phyloP scores from a whole-genome alignment of 2,888 invertebrate species.

The Dryococelus australis region DNA sequence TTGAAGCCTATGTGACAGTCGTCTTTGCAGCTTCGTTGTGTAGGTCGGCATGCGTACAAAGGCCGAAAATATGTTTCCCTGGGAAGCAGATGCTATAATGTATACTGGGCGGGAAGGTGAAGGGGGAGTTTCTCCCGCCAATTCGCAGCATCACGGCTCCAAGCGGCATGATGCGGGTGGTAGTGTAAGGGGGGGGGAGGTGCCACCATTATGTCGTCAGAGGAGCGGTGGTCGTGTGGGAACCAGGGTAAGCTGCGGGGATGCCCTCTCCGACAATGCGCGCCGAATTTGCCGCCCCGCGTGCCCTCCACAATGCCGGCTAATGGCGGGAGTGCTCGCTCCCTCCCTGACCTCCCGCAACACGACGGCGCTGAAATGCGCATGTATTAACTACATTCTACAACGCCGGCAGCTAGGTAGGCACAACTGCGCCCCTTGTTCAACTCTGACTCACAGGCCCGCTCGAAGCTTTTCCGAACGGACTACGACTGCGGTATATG shows the following conservation, averaged over 20 bases:
- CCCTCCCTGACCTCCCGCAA: background rate
- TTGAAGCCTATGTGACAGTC: too few relatives aligned
- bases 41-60: too few relatives aligned
- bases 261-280: background rate
- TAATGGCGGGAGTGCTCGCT: background rate
- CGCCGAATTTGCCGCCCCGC: slow-evolving; percentile 1
- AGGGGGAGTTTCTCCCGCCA: background rate
- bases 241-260: background rate
- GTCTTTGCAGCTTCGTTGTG: too few relatives aligned
- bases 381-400: too few relatives aligned
- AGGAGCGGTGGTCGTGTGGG: background rate
- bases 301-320: background rate
- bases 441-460: too few relatives aligned
- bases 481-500: too few relatives aligned
- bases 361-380: background rate
- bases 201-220: background rate
- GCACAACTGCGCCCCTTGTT: too few relatives aligned
- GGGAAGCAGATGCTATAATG: too few relatives aligned
- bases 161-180: background rate
- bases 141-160: background rate
- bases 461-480: too few relatives aligned
- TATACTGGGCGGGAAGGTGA: background rate
- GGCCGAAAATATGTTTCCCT: too few relatives aligned
- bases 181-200: background rate
- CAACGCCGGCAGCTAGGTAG: too few relatives aligned